Conservation (phyloP, 2,113 vertebrate genomes). For the Ursus arctos region DNA sequence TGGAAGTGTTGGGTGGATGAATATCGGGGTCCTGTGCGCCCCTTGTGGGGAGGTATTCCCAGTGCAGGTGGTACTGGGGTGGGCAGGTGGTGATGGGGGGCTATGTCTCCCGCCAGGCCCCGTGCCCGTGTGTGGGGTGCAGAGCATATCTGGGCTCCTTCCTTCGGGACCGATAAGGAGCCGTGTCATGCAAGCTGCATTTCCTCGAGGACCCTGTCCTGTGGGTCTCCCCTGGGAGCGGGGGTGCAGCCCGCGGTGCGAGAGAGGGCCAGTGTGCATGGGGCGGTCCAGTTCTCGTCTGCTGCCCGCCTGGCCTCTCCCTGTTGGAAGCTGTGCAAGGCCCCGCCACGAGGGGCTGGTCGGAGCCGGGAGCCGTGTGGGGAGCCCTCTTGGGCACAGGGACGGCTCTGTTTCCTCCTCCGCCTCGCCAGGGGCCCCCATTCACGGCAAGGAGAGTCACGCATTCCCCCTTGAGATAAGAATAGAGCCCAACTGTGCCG, state of each 20-base stretch:
- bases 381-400: slow-evolving; percentile 69
- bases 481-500: slow-evolving; percentile 84
- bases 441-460: slow-evolving; percentile 78
- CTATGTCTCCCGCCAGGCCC: rapidly evolving
- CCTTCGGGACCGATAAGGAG: background rate
- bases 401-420: slow-evolving; percentile 73
- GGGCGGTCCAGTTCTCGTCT: background rate
- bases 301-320: background rate
- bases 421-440: slow-evolving; percentile 37
- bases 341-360: slow-evolving; percentile 69
- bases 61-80: too few relatives aligned
- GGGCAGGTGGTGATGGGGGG: background rate
- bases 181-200: background rate
- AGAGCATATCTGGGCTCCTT: rapidly evolving
- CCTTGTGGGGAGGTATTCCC: background rate
- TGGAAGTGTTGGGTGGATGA: background rate
- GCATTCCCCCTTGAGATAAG: slow-evolving; percentile 83
- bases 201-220: background rate
- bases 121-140: too few relatives aligned
- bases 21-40: background rate
- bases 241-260: rapidly evolving
- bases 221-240: background rate
- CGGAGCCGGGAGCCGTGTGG: slow-evolving; percentile 55
- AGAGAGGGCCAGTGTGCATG: background rate
- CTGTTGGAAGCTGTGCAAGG: slow-evolving; percentile 54